These are phyloP conservation scores for Trichogramma pretiosum DNA, from an alignment of 1,140 invertebrate genomes.

Conservation along the genomic window DNA sequence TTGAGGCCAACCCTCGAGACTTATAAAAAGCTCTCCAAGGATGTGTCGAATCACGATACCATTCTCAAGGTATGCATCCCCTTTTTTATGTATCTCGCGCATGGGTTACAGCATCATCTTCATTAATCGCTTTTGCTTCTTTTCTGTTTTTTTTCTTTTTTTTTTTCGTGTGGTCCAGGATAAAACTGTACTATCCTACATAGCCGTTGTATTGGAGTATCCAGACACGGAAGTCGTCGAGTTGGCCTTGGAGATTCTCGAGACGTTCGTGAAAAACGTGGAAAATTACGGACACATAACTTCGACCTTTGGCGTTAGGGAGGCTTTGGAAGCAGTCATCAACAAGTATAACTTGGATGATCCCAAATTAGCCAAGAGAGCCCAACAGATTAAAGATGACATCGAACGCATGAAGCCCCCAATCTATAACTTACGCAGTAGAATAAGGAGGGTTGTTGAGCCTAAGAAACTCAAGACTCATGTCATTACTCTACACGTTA, in stretches of 20 bases:
- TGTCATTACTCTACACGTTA: constrained; percentile 40
- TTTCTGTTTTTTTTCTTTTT: not conserved
- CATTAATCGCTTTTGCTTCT: not conserved
- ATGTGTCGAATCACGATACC: constrained; percentile 42
- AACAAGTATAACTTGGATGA: constrained; percentile 36
- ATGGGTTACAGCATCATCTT: too few species aligned
- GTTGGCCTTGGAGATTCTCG: constrained; percentile 37
- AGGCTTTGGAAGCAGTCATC: constrained; percentile 38
- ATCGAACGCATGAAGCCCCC: constrained; percentile 44
- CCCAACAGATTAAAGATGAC: constrained; percentile 36
- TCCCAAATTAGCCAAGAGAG: constrained; percentile 34
- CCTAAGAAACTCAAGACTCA: constrained; percentile 42
- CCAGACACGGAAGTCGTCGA: constrained; percentile 36
- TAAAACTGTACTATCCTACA: constrained; percentile 41
- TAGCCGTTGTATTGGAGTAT: constrained; percentile 41
- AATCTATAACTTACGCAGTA: constrained; percentile 41
- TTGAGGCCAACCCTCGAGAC: constrained; percentile 37
- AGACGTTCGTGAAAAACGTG: constrained; percentile 41
- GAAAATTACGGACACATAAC: constrained; percentile 44
- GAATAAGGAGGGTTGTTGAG: constrained; percentile 41
- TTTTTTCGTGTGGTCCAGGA: constrained; percentile 28
- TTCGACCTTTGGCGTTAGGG: constrained; percentile 42
- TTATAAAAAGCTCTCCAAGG: constrained; percentile 39
- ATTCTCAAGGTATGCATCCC: constrained; percentile 38
- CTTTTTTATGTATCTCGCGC: constrained; percentile 14